phyloP scores from a whole-genome alignment of 30 jellyfish, hydroid and myxozoan genomes.

The Turritopsis dohrnii region DNA sequence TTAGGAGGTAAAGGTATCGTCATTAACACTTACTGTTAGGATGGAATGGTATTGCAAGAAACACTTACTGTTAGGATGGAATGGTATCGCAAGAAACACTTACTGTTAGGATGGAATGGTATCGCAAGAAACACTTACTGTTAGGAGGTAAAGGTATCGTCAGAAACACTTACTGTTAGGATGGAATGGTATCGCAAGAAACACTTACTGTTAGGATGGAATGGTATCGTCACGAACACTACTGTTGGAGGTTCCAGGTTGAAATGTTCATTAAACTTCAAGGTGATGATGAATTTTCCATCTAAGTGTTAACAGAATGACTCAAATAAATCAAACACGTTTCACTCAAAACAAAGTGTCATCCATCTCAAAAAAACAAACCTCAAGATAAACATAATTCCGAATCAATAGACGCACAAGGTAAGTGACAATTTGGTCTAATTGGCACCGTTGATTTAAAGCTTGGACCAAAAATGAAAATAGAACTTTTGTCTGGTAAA shows the following conservation, averaged over 20 bases:
- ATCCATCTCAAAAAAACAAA: too few relatives aligned
- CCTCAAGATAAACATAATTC: too few relatives aligned
- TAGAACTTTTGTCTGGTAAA: too few relatives aligned
- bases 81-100: constrained; percentile 63
- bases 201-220: constrained; percentile 78
- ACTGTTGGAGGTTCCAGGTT: constrained; percentile 56
- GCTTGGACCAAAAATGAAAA: too few relatives aligned
- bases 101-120: too few relatives aligned
- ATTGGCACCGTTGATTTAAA: too few relatives aligned
- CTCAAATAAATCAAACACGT: too few relatives aligned
- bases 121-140: too few relatives aligned
- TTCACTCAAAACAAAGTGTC: too few relatives aligned
- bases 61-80: constrained; percentile 78
- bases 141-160: constrained; percentile 77
- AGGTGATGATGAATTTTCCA: constrained; percentile 44
- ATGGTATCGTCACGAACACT: constrained; percentile 59
- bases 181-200: constrained; percentile 64
- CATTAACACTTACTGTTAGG: constrained; percentile 55
- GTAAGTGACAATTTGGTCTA: too few relatives aligned
- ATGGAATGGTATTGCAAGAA: too few relatives aligned
- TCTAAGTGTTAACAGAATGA: constrained; percentile 33
- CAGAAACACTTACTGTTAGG: constrained; percentile 62
- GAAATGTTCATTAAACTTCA: constrained; percentile 51
- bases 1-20: constrained; percentile 77
- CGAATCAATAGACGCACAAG: too few relatives aligned